Evolutionary conservation across 1,140 invertebrate species (phyloP).

Genomic region (Frieseomelitta varia): DNA sequence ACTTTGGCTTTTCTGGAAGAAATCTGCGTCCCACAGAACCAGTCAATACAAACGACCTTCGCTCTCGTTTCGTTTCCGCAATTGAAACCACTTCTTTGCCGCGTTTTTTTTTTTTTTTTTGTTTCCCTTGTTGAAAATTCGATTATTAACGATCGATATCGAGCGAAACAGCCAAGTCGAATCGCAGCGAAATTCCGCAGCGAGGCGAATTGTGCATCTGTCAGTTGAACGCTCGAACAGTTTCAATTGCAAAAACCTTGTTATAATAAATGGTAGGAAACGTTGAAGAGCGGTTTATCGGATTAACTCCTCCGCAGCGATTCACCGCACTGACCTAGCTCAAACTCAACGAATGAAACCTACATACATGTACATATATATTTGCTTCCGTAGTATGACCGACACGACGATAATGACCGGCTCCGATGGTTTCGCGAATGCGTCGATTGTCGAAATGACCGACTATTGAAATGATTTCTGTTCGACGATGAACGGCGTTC

Average conservation of each 20-base stretch:
- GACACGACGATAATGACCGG: neutral
- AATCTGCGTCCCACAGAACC: slow-evolving; percentile 4
- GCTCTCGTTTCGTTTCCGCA: neutral
- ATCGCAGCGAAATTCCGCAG: neutral
- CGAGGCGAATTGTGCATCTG: neutral
- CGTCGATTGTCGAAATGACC: neutral
- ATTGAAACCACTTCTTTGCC: neutral
- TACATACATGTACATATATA: neutral
- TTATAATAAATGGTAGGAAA: neutral
- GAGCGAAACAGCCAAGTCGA: neutral
- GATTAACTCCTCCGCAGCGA: neutral
- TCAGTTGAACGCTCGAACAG: neutral
- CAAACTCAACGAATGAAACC: neutral
- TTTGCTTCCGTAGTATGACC: neutral
- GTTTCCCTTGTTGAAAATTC: neutral
- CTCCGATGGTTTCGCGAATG: neutral
- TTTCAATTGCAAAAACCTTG: neutral
- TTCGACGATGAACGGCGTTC: neutral
- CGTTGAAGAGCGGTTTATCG: neutral
- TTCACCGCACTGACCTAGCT: neutral
- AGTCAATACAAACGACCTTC: neutral
- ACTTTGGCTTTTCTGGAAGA: slow-evolving; percentile 54
- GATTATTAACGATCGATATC: accelerated
- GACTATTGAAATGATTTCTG: neutral
- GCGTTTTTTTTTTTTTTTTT: too few species aligned